Base-by-base conservation (phyloP, 1,140 invertebrate species). In the Linepithema humile region DNA sequence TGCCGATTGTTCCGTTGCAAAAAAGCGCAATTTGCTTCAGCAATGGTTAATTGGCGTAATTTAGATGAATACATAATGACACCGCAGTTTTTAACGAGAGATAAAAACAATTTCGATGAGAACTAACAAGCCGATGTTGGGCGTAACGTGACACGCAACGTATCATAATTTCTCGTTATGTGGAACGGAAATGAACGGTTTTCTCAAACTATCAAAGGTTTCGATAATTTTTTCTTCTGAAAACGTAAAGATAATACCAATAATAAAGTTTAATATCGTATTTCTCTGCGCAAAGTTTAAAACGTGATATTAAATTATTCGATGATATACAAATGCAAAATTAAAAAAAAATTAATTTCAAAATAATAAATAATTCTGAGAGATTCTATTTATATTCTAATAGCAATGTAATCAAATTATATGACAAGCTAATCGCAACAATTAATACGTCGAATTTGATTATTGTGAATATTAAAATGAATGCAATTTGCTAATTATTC, bases 171-270 rank as follows among this genome's bases (percentile, higher is more conserved):
- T 62, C 32, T 69, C 55, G 75, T 55, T 69, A 78, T 78, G 75
- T 78, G 48, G 75, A 78, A 69, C 75, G 75, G 75, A 78, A 78
- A 69, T 35, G 35, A 55, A 78, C 75, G 75, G 75, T 78, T 78
- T 35, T 78, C 35, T 69, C 23, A 29, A 29, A 35, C 1, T 7
- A 48, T 45, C 43, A 5, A 67, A 62, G 26, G 23, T 53, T 78
- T 78, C 40, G 23, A n/a, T 40, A 53, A 65, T 29, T 67, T 78
- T 5, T 50, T 70, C 35, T 35, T n/a, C 6, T 23, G 40, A 73
- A 69, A 20, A 32, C 10, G 12, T 23, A n/a, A 29, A 26, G 17
- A 20, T 12, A 40, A 43, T 0, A 10, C 23, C 20, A 29, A 60
- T 23, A 7, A 32, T 45, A 29, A 23, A 62, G 9, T 75, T 43